Base-by-base conservation (phyloP, 2,797 vertebrate genomes). In the Gymnothorax reevesii region DNA sequence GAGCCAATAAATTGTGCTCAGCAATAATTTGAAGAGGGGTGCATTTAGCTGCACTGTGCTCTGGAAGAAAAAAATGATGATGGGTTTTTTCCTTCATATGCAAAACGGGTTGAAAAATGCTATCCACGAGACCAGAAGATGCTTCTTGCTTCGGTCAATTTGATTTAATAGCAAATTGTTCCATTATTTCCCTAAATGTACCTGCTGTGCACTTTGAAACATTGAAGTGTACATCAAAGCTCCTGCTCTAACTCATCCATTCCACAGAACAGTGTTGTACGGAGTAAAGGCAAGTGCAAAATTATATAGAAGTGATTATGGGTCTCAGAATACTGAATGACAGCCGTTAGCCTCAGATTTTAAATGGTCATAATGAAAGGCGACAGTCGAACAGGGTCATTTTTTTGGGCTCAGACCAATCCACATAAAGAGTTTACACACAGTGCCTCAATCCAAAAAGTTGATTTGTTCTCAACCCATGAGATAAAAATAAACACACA, bases 301-400 rank as follows among this genome's bases (percentile, higher is more conserved):
- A 91, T 93, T 93, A 94, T 94, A 94, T 94, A 93, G 93, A 93
- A 93, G 89, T 93, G 91, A 93, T 95, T 95, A 94, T 85, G 57
- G 89, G 92, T 90, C 89, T 90, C 88, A 89, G 90, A 89, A 90
- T 91, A 91, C 91, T 93, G 91, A 93, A 92, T 92, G 90, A 93
- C 90, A 94, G 91, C 92, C 90, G 90, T 88, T 91, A 87, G 85
- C 92, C 57, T 91, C 87, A 90, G 92, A 91, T 94, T 93, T 93
- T 89, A 91, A 91, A 88, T 87, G 89, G 91, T 89, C 93, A 89
- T 92, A 92, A 93, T 94, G 92, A 95, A 95, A 93, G 92, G 89
- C 87, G 89, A 91, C 90, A 92, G 91, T 93, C 90, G 90, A 90
- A 89, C 87, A 85, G 90, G 90, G 91, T 94, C 92, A 94, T 95